Conservation (phyloP, 92 coral and sea anemone genomes). For the Porites rus region DNA sequence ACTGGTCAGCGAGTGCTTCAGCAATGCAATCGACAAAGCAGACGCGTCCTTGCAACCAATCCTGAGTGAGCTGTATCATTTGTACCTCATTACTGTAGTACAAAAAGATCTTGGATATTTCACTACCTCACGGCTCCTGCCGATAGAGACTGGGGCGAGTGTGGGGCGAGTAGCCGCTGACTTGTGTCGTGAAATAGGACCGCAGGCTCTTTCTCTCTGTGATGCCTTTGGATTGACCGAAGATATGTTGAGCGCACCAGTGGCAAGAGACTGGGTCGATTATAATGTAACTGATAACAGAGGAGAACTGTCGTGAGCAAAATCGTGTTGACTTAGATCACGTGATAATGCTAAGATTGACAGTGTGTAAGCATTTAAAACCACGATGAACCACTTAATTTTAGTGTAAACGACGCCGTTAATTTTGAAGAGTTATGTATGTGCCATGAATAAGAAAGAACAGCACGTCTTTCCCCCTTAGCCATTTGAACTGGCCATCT, state of each 20-base stretch:
- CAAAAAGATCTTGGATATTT: constrained; percentile 85
- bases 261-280: constrained; percentile 92
- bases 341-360: neutral
- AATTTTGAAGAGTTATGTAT: no score
- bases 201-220: constrained; percentile 89
- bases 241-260: constrained; percentile 89
- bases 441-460: no score
- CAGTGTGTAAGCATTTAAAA: no score
- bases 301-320: constrained; percentile 58
- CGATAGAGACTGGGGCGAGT: constrained; percentile 71
- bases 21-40: constrained; percentile 64
- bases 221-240: constrained; percentile 90
- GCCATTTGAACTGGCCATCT: no score
- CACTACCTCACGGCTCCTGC: constrained; percentile 72
- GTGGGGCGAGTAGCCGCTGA: constrained; percentile 80
- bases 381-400: no score
- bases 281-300: constrained; percentile 80
- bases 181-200: constrained; percentile 79
- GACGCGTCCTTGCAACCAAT: constrained; percentile 73
- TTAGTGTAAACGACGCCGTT: no score
- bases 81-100: constrained; percentile 68
- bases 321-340: neutral
- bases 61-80: constrained; percentile 77
- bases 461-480: no score
- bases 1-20: constrained; percentile 80